These are phyloP conservation scores for Oreochromis mossambicus DNA, from an alignment of 2,797 vertebrate genomes.

Conservation along the genomic window DNA sequence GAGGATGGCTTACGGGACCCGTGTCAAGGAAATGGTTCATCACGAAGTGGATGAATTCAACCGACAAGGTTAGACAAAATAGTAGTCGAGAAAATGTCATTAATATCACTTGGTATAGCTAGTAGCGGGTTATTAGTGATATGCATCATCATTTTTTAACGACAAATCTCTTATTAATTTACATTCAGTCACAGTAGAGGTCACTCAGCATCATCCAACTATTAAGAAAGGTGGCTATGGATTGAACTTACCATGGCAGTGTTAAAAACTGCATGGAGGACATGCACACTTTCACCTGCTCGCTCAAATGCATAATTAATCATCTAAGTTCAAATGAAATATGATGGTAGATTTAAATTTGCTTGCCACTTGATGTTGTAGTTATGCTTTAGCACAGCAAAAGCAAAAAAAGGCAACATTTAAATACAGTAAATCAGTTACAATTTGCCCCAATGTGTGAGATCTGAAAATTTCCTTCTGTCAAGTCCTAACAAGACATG, in stretches of 20 bases:
- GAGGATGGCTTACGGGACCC: conserved; percentile 85
- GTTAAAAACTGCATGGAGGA: conserved; percentile 28
- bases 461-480: neutral
- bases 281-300: neutral
- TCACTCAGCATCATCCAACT: conserved; percentile 2
- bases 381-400: neutral
- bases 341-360: neutral
- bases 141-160: conserved; percentile 40
- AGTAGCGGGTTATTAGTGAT: conserved; percentile 3
- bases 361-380: neutral
- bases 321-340: neutral
- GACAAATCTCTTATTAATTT: conserved; percentile 19
- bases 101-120: neutral
- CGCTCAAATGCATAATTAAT: conserved; percentile 26
- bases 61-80: conserved; percentile 80
- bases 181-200: conserved; percentile 18
- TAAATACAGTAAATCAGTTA: neutral
- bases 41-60: conserved; percentile 94
- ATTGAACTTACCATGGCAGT: neutral
- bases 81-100: neutral
- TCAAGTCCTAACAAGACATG: neutral
- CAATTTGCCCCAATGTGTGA: neutral
- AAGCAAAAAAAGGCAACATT: neutral
- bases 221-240: neutral
- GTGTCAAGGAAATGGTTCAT: conserved; percentile 93